Evolutionary conservation across 2,888 invertebrate genomes (phyloP).

Genomic region (Sipha maydis): DNA sequence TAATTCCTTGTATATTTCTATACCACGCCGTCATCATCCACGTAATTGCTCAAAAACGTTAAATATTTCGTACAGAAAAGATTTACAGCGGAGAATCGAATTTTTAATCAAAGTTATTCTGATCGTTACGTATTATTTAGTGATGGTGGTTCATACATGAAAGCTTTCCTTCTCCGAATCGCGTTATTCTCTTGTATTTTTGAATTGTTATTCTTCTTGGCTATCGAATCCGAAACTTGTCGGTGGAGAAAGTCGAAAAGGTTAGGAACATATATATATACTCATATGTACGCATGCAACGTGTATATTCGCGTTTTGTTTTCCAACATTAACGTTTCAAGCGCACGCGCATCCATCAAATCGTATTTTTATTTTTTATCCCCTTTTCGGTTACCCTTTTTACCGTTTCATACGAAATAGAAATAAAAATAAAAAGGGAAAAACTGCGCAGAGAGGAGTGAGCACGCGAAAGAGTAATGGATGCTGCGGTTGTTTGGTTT

Average conservation of each 20-base stretch:
- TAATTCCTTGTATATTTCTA: too few relatives aligned
- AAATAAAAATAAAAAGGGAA: not conserved
- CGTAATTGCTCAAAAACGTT: not conserved
- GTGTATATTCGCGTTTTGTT: conserved; percentile 21
- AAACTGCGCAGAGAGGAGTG: not conserved
- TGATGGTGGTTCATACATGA: not conserved
- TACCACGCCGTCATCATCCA: not conserved
- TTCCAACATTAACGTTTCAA: not conserved
- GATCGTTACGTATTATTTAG: not conserved
- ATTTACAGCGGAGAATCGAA: not conserved
- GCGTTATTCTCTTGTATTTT: not conserved
- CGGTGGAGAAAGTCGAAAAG: too few relatives aligned
- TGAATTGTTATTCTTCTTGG: conserved; percentile 23
- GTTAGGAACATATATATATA: not conserved
- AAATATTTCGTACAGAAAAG: not conserved
- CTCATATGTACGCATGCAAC: not conserved
- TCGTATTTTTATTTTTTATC: conserved; percentile 12
- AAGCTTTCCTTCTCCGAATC: not conserved
- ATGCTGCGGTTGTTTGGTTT: conserved; percentile 51
- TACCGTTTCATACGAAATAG: not conserved
- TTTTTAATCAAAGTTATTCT: not conserved
- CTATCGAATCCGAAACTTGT: conserved; percentile 27
- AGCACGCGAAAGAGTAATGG: conserved; percentile 29
- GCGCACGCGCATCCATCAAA: conserved; percentile 22
- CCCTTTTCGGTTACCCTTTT: conserved; percentile 30